Evolutionary conservation across 2,888 invertebrate species (phyloP).

Genomic region (Tetragnatha montana): DNA sequence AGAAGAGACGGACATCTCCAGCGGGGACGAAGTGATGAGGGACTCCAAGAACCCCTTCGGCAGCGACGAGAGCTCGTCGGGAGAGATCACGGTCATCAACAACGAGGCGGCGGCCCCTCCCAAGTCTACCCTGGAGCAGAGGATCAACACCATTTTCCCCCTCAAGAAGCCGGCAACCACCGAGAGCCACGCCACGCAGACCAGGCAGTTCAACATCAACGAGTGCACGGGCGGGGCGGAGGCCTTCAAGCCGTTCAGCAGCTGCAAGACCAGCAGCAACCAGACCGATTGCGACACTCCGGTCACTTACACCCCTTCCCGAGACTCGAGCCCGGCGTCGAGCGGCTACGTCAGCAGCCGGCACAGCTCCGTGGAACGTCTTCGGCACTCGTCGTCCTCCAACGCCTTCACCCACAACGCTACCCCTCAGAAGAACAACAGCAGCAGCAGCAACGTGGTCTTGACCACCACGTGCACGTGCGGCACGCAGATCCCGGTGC

Average conservation of each 20-base stretch:
- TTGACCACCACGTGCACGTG: conserved; percentile 70
- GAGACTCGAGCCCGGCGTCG: conserved; percentile 71
- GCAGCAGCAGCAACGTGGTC: conserved; percentile 65
- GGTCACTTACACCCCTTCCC: conserved; percentile 65
- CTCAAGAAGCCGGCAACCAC: conserved; percentile 31
- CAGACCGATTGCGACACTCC: conserved; percentile 63
- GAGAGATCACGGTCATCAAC: conserved; percentile 62
- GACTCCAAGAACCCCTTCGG: conserved; percentile 69
- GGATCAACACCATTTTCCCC: conserved; percentile 71
- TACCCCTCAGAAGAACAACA: conserved; percentile 5
- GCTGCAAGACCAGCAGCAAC: conserved; percentile 54
- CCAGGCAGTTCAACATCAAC: conserved; percentile 71
- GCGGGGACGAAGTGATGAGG: conserved; percentile 72
- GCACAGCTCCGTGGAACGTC: conserved; percentile 66
- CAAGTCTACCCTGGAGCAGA: conserved; percentile 38
- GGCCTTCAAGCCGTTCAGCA: conserved; percentile 55
- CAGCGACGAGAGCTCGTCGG: conserved; percentile 66
- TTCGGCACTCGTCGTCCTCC: conserved; percentile 50
- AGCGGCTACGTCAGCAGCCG: conserved; percentile 72
- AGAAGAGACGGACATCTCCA: conserved; percentile 71
- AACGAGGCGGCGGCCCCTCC: conserved; percentile 54
- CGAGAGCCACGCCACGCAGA: conserved; percentile 71
- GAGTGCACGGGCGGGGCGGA: conserved; percentile 66
- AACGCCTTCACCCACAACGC: conserved; percentile 38
- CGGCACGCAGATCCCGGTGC: conserved; percentile 74